Evolutionary conservation across 2,113 vertebrate genomes (phyloP).

Genomic region (Clarias macrocephalus): DNA sequence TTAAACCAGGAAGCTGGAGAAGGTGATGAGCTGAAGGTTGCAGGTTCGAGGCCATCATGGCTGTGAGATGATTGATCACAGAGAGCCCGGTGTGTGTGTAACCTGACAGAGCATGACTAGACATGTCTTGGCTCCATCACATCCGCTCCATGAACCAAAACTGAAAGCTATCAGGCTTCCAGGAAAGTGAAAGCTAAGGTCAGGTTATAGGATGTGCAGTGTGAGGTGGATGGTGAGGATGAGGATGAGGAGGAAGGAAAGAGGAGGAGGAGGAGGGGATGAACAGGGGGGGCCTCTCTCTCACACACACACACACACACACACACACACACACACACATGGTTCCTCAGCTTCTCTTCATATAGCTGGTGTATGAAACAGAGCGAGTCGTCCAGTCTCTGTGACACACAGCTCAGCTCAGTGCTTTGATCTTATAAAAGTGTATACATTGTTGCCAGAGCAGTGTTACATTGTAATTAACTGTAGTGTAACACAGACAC

Average conservation of each 20-base stretch:
- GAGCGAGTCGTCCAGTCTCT: neutral
- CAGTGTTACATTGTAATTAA: no score
- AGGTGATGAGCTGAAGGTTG: neutral
- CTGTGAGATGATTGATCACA: neutral
- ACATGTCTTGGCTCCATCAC: neutral
- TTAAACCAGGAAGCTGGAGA: neutral
- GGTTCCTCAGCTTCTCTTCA: neutral
- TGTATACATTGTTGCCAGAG: no score
- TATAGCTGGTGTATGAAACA: neutral
- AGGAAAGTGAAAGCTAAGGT: slow-evolving; percentile 8
- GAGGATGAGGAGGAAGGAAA: no score
- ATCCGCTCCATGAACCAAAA: neutral
- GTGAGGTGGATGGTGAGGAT: neutral
- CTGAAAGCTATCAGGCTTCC: neutral
- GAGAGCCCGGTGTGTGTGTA: neutral
- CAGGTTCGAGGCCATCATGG: neutral
- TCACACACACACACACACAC: no score
- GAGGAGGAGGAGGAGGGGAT: neutral
- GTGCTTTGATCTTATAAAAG: no score
- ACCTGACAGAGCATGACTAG: neutral
- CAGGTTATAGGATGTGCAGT: neutral
- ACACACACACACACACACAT: neutral
- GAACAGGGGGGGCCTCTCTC: neutral
- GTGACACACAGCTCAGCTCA: neutral
- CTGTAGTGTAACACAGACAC: no score